These are phyloP conservation scores for Amphilophus citrinellus DNA, from an alignment of 2,113 vertebrate species.

Conservation along the genomic window DNA sequence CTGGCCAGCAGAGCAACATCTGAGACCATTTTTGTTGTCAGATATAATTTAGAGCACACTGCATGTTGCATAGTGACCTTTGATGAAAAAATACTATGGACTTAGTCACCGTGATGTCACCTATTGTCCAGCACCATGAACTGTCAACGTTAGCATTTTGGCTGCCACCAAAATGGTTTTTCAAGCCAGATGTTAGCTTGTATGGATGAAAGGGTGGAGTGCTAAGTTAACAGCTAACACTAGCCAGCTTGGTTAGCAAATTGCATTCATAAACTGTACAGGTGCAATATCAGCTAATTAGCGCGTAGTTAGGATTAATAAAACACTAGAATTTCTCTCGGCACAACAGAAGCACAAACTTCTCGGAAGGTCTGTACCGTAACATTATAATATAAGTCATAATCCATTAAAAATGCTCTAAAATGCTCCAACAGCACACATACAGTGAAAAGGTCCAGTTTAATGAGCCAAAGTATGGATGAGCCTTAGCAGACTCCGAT, in stretches of 20 bases:
- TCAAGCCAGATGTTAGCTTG: background rate
- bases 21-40: slow-evolving; percentile 22
- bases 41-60: slow-evolving; percentile 23
- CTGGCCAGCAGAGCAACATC: slow-evolving; percentile 18
- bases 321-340: background rate
- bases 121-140: background rate
- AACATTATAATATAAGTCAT: background rate
- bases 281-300: background rate
- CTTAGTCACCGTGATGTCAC: background rate
- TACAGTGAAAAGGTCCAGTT: background rate
- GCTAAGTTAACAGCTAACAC: background rate
- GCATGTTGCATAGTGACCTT: background rate
- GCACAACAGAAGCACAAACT: background rate
- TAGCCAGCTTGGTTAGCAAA: background rate
- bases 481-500: background rate
- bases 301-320: background rate
- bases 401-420: background rate
- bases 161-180: background rate
- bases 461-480: background rate
- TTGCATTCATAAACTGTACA: background rate
- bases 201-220: background rate
- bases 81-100: background rate
- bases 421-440: background rate
- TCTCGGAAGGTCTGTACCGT: background rate
- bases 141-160: background rate